A percentile compares a stretch with the other conserved stretches of the same genome.
These are phyloP conservation scores for Chaitophorus viminalis DNA, from an alignment of 2,888 invertebrate species.

Conservation along the genomic window DNA sequence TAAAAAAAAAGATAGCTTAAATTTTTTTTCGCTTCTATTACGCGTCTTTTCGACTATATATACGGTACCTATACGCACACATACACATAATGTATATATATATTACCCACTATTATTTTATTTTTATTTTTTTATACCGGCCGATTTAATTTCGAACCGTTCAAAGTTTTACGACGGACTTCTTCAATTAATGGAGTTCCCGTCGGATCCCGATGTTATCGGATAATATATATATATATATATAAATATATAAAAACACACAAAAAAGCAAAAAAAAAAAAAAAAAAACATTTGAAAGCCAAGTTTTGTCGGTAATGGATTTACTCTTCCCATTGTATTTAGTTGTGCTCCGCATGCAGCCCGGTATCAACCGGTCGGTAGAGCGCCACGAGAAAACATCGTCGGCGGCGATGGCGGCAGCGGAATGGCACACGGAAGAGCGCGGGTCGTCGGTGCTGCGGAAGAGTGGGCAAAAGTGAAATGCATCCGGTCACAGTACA, in stretches of 20 bases:
- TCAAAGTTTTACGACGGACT: constrained; percentile 26
- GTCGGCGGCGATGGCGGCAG: not conserved
- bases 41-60: not conserved
- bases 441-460: not conserved
- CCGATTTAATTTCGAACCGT: constrained; percentile 24
- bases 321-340: not conserved
- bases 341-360: not conserved
- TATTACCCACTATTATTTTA: not conserved
- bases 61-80: too few relatives aligned
- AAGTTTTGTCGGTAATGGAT: constrained; percentile 38
- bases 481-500: constrained; percentile 6
- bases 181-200: constrained; percentile 22
- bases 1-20: too few relatives aligned
- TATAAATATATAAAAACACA: too few relatives aligned
- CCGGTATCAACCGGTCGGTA: constrained; percentile 14
- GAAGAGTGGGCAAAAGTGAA: constrained; percentile 18
- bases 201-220: constrained; percentile 27
- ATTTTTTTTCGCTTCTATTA: not conserved
- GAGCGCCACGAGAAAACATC: not conserved
- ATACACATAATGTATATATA: not conserved
- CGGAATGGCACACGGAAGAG: not conserved
- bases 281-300: constrained; percentile 24
- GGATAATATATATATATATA: too few relatives aligned
- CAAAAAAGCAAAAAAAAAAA: too few relatives aligned
- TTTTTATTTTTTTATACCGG: not conserved